Conservation (phyloP, 2,113 vertebrate species). For the Dicentrarchus labrax region DNA sequence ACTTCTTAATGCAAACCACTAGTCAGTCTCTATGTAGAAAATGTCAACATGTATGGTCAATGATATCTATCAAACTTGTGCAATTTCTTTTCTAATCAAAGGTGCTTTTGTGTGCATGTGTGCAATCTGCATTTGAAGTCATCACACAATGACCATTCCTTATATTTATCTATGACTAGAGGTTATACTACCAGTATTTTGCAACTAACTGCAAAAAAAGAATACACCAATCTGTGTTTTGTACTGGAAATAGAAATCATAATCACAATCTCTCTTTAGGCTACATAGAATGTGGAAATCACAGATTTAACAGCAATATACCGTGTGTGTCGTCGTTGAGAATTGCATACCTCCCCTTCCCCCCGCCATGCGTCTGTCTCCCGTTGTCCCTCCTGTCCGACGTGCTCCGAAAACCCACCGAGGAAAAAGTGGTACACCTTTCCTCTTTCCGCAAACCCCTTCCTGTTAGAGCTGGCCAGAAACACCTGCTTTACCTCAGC, state of each 20-base stretch:
- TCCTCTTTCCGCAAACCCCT: conserved; percentile 15
- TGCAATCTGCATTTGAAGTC: conserved; percentile 72
- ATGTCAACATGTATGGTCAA: conserved; percentile 70
- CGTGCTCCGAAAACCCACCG: neutral
- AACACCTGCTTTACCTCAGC: conserved; percentile 77
- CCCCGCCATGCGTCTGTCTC: conserved; percentile 35
- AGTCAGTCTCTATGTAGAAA: conserved; percentile 73
- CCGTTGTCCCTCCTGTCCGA: conserved; percentile 21
- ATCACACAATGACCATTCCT: conserved; percentile 58
- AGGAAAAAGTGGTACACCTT: conserved; percentile 1
- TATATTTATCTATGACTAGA: conserved; percentile 63
- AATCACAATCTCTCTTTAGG: conserved; percentile 65
- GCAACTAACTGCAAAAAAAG: conserved; percentile 61
- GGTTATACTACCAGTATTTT: conserved; percentile 70
- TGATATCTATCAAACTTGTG: conserved; percentile 78
- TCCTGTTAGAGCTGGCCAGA: conserved; percentile 61
- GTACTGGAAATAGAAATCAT: conserved; percentile 64
- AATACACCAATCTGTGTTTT: conserved; percentile 64
- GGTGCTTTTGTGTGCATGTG: conserved; percentile 84
- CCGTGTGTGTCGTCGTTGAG: conserved; percentile 59
- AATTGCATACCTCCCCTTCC: conserved; percentile 11
- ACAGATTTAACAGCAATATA: conserved; percentile 82
- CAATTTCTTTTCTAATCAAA: conserved; percentile 78
- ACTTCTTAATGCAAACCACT: conserved; percentile 68
- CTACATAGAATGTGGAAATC: conserved; percentile 76